Conservation (phyloP, 2,797 vertebrate species). For the Cyprinodon diabolis region DNA sequence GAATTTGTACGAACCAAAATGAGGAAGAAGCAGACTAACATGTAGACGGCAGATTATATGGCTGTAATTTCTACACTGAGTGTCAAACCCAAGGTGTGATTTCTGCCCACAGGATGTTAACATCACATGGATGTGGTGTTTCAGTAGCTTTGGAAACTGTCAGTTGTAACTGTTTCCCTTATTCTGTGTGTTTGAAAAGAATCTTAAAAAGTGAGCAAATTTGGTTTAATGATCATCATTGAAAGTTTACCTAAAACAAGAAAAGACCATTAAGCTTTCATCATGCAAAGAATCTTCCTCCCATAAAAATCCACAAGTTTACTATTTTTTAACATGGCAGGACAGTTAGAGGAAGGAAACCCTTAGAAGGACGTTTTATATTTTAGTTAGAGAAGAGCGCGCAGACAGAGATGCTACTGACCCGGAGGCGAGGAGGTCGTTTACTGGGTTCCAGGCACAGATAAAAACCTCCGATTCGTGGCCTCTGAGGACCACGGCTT, state of each 20-base stretch:
- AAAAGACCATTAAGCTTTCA: too few species aligned
- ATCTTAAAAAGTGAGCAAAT: too few species aligned
- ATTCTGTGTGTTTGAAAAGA: neutral
- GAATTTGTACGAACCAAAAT: neutral
- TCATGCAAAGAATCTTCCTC: too few species aligned
- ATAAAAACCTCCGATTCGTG: constrained; percentile 99
- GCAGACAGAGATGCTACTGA: constrained; percentile 68
- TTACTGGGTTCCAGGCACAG: constrained; percentile 99
- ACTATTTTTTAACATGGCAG: too few species aligned
- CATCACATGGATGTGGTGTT: neutral
- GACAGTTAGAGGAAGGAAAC: neutral
- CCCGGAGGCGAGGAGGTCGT: constrained; percentile 97
- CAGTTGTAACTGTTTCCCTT: too few species aligned
- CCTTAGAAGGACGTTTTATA: neutral
- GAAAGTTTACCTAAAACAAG: too few species aligned
- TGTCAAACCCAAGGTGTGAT: neutral
- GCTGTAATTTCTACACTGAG: neutral
- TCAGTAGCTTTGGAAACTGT: neutral
- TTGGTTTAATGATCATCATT: neutral
- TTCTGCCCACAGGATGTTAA: neutral
- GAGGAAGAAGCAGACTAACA: neutral
- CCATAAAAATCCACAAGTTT: too few species aligned
- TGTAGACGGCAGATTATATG: neutral
- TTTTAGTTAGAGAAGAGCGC: neutral
- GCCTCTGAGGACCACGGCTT: constrained; percentile 96